Conservation (phyloP, 2,797 vertebrate species). For the Scleropages formosus region DNA sequence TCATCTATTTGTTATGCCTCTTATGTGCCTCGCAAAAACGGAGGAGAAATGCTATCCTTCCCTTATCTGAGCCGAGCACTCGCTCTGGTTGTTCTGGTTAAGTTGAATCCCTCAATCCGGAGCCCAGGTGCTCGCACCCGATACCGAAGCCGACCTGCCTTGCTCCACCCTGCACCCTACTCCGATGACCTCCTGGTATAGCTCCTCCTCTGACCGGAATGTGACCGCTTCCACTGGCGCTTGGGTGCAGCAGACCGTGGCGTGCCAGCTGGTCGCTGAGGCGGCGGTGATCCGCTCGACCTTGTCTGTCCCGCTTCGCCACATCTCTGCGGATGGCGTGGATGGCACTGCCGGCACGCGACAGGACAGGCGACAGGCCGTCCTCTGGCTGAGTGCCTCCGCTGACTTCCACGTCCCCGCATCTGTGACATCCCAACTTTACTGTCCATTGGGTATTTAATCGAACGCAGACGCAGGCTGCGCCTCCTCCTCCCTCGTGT, state of each 20-base stretch:
- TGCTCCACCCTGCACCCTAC: too few relatives aligned
- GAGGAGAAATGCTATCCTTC: neutral
- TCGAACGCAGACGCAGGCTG: neutral
- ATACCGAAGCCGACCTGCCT: neutral
- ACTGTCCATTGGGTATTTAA: slow-evolving; percentile 17
- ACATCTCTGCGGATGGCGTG: neutral
- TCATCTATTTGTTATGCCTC: neutral
- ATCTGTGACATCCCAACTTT: neutral
- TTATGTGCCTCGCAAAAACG: neutral
- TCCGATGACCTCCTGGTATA: too few relatives aligned
- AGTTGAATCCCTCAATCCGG: neutral
- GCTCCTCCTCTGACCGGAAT: neutral
- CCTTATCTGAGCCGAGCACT: neutral
- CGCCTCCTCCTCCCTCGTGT: slow-evolving; percentile 43
- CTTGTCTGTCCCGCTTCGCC: neutral
- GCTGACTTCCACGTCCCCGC: neutral
- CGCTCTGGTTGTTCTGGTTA: neutral
- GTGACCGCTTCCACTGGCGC: neutral
- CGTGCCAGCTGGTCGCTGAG: slow-evolving; percentile 50
- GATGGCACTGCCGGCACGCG: neutral
- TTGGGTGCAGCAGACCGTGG: slow-evolving; percentile 57
- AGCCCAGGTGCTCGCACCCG: neutral
- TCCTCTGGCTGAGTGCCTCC: neutral
- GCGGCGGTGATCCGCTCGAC: neutral
- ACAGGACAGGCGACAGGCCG: neutral